These are phyloP conservation scores for Falco punctatus DNA, from an alignment of 2,113 vertebrate genomes.

Conservation along the genomic window DNA sequence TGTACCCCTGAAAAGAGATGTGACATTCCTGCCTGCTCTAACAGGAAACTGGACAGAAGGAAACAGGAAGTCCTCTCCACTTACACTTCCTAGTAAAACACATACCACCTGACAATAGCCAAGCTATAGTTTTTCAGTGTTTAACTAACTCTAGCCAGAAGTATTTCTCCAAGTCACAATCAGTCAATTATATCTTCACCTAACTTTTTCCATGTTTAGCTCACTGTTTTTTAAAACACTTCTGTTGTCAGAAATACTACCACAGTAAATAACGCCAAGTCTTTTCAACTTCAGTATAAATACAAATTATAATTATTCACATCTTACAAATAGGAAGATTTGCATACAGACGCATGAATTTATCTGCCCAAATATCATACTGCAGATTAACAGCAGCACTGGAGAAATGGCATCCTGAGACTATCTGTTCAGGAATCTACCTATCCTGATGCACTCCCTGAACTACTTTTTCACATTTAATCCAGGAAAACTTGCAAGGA, in stretches of 20 bases:
- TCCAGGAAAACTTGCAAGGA: background rate
- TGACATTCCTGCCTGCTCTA: background rate
- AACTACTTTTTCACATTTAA: background rate
- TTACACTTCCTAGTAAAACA: background rate
- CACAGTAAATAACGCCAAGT: background rate
- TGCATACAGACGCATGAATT: background rate
- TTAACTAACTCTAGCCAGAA: background rate
- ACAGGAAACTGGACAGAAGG: background rate
- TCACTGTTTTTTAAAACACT: background rate
- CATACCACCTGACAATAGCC: background rate
- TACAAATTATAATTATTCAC: background rate
- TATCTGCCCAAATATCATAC: background rate
- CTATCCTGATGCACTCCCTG: background rate
- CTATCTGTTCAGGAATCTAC: background rate
- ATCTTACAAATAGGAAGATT: background rate
- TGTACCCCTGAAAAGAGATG: background rate
- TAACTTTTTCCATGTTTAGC: background rate
- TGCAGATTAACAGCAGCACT: background rate
- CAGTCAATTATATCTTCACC: background rate
- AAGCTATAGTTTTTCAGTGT: background rate
- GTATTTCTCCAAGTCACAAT: background rate
- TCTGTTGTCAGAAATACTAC: background rate
- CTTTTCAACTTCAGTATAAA: background rate
- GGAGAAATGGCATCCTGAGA: background rate
- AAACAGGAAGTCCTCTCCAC: background rate